Evolutionary conservation across 2,888 invertebrate species (phyloP).

Genomic region (Julus scandinavius): DNA sequence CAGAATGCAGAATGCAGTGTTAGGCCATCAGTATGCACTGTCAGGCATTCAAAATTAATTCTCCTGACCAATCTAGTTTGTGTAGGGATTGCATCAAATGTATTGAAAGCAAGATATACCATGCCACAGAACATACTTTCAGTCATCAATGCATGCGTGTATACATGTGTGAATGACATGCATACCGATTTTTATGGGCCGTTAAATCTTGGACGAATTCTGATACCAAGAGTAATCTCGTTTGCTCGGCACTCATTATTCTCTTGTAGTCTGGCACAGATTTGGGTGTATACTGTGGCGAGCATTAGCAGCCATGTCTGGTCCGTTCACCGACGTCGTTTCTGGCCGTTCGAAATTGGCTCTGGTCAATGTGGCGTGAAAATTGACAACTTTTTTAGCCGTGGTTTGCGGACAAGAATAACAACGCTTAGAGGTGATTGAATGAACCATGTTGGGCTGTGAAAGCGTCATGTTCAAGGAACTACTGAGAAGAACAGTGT

Average conservation of each 20-base stretch:
- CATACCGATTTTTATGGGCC: constrained; percentile 10
- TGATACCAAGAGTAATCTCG: constrained; percentile 7
- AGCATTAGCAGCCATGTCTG: background rate
- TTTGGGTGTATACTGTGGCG: background rate
- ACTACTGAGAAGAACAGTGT: background rate
- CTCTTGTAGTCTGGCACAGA: background rate
- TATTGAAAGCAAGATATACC: too few species aligned
- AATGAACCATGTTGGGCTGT: background rate
- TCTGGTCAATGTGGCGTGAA: background rate
- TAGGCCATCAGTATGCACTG: too few species aligned
- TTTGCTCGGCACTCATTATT: background rate
- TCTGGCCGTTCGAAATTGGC: background rate
- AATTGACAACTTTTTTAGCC: constrained; percentile 15
- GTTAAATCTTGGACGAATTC: constrained; percentile 3
- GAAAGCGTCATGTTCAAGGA: background rate
- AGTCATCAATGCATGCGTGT: background rate
- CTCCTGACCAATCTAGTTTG: too few species aligned
- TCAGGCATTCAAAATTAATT: too few species aligned
- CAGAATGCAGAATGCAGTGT: too few species aligned
- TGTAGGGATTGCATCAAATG: too few species aligned
- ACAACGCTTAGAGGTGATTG: background rate
- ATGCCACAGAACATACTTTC: too few species aligned
- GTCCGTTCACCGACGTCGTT: background rate
- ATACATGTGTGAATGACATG: background rate
- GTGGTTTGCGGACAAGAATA: background rate